Evolutionary conservation across 2,888 invertebrate species (phyloP).

Genomic region (Plagiodera versicolora): DNA sequence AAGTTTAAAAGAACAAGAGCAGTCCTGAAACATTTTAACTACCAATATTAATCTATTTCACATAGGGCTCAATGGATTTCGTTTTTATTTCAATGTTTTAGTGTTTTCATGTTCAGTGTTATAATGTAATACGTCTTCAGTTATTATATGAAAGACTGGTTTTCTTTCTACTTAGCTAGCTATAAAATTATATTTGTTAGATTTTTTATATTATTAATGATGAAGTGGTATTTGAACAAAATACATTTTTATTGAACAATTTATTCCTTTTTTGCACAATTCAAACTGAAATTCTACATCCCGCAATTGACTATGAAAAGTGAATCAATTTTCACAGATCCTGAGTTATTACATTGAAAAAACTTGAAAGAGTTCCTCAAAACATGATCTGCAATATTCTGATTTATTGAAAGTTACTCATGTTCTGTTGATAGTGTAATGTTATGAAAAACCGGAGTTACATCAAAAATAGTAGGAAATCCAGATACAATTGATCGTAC

Average conservation of each 20-base stretch:
- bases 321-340: no score
- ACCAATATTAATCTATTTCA: neutral
- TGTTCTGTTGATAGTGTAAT: no score
- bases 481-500: no score
- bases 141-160: slow-evolving; percentile 21
- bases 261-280: no score
- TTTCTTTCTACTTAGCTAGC: slow-evolving; percentile 13
- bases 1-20: neutral
- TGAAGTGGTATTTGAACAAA: neutral
- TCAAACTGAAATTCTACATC: no score
- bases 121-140: slow-evolving; percentile 3
- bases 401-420: no score
- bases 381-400: no score
- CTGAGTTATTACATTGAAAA: no score
- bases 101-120: slow-evolving; percentile 4
- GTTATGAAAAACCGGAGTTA: no score
- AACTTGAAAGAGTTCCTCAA: no score
- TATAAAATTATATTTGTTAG: neutral
- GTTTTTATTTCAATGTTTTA: slow-evolving; percentile 3
- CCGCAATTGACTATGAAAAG: no score
- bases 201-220: slow-evolving; percentile 1
- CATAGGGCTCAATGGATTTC: neutral
- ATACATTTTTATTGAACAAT: slow-evolving; percentile 10
- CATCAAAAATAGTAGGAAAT: no score
- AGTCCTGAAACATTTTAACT: neutral